Evolutionary conservation across 2,888 invertebrate genomes (phyloP).

Genomic region (Leucophora obtusa): DNA sequence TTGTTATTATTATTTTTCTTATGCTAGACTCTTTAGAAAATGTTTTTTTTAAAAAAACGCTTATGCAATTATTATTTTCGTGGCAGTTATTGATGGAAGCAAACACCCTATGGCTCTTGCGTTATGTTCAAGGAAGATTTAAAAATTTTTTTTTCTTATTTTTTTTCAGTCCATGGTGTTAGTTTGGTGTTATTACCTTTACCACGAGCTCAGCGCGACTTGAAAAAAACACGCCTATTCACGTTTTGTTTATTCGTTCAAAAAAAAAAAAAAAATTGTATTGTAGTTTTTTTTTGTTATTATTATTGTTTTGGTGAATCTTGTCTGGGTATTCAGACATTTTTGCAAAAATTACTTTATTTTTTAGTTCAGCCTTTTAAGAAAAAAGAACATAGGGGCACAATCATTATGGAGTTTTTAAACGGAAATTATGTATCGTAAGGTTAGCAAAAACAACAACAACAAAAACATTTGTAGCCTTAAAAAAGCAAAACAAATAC

Average conservation of each 20-base stretch:
- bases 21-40: constrained; percentile 13
- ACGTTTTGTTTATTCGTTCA: constrained; percentile 46
- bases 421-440: not conserved
- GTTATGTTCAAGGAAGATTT: constrained; percentile 50
- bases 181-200: constrained; percentile 42
- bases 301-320: constrained; percentile 35
- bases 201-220: constrained; percentile 56
- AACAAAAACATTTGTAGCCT: constrained; percentile 25
- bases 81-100: constrained; percentile 66
- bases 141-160: constrained; percentile 8
- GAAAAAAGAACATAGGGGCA: not conserved
- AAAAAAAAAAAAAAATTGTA: constrained; percentile 9
- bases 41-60: constrained; percentile 25
- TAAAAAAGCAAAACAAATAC: constrained; percentile 7
- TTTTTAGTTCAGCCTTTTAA: constrained; percentile 27
- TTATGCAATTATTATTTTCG: constrained; percentile 55
- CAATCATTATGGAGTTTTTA: constrained; percentile 6
- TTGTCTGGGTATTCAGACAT: constrained; percentile 46
- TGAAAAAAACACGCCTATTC: constrained; percentile 58
- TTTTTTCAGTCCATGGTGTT: constrained; percentile 27
- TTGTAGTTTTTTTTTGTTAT: constrained; percentile 22
- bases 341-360: constrained; percentile 58
- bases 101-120: constrained; percentile 62
- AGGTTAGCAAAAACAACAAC: constrained; percentile 1
- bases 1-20: not conserved